These are phyloP conservation scores for Tetropium fuscum DNA, from an alignment of 2,888 invertebrate species.

Conservation along the genomic window DNA sequence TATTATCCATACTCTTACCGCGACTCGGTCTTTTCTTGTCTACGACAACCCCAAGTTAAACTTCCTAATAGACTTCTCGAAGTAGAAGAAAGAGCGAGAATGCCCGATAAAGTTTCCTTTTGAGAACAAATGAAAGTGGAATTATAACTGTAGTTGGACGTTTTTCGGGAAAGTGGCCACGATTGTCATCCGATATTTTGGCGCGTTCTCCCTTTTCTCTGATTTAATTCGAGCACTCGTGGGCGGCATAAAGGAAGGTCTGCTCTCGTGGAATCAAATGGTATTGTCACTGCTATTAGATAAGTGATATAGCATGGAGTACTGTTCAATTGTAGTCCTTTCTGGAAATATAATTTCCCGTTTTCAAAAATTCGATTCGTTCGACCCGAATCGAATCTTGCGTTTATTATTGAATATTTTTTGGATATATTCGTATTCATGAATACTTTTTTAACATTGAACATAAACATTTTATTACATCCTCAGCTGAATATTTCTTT, in stretches of 20 bases:
- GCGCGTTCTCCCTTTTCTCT: neutral
- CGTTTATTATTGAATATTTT: too few species aligned
- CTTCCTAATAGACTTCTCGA: neutral
- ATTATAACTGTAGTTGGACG: conserved; percentile 4
- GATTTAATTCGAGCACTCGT: neutral
- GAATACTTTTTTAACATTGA: too few species aligned
- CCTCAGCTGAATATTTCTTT: too few species aligned
- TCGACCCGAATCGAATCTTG: too few species aligned
- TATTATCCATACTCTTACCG: neutral
- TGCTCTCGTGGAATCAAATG: too few species aligned
- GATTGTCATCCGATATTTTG: conserved; percentile 5
- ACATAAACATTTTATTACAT: too few species aligned
- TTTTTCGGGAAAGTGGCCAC: conserved; percentile 5
- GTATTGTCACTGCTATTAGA: too few species aligned
- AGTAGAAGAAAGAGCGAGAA: neutral
- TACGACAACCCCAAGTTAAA: conserved; percentile 1
- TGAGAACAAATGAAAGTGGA: conserved; percentile 1
- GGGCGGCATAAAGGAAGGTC: neutral
- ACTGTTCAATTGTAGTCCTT: too few species aligned
- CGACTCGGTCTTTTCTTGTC: neutral
- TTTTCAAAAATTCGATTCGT: too few species aligned
- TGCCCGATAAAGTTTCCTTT: conserved; percentile 7
- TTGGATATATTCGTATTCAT: too few species aligned
- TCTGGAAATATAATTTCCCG: too few species aligned
- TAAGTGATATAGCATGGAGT: too few species aligned